phyloP scores from a whole-genome alignment of 30 jellyfish, hydroid and myxozoan genomes.

The Cassiopea andromeda region DNA sequence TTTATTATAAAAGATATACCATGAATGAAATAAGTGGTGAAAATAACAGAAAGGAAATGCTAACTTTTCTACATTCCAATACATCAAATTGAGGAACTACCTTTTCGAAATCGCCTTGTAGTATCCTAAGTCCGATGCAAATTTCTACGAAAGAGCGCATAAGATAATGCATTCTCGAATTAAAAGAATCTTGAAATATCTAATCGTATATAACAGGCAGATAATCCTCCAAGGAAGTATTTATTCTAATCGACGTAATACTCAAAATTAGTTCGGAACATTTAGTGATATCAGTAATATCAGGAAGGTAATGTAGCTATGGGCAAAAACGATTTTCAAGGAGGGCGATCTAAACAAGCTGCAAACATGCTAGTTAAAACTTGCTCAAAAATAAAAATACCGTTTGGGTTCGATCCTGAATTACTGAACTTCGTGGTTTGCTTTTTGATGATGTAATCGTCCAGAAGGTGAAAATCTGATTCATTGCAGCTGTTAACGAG shows the following conservation, averaged over 20 bases:
- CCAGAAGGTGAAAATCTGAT: conserved; percentile 76
- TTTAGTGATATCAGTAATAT: too few relatives aligned
- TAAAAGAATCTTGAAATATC: neutral
- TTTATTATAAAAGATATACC: too few relatives aligned
- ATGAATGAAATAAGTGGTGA: too few relatives aligned
- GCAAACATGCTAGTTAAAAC: neutral
- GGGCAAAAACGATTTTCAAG: too few relatives aligned
- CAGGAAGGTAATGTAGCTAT: too few relatives aligned
- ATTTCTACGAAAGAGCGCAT: conserved; percentile 40
- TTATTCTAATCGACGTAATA: too few relatives aligned
- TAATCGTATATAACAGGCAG: neutral
- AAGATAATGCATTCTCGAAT: neutral
- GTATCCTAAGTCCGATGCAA: conserved; percentile 64
- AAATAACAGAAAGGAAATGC: too few relatives aligned
- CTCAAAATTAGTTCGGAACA: too few relatives aligned
- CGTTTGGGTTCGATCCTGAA: conserved; percentile 68
- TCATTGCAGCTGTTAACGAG: conserved; percentile 77
- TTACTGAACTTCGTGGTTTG: conserved; percentile 78
- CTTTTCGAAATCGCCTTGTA: conserved; percentile 87
- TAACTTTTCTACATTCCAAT: too few relatives aligned
- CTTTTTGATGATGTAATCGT: conserved; percentile 80
- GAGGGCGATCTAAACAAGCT: too few relatives aligned
- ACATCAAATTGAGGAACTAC: conserved; percentile 10
- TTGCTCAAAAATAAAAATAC: conserved; percentile 3
- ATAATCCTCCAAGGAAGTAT: too few relatives aligned